Evolutionary conservation across 2,113 vertebrate genomes (phyloP), one percentile per base, ranked within the genome.

Genomic region (Pristiophorus japonicus): DNA sequence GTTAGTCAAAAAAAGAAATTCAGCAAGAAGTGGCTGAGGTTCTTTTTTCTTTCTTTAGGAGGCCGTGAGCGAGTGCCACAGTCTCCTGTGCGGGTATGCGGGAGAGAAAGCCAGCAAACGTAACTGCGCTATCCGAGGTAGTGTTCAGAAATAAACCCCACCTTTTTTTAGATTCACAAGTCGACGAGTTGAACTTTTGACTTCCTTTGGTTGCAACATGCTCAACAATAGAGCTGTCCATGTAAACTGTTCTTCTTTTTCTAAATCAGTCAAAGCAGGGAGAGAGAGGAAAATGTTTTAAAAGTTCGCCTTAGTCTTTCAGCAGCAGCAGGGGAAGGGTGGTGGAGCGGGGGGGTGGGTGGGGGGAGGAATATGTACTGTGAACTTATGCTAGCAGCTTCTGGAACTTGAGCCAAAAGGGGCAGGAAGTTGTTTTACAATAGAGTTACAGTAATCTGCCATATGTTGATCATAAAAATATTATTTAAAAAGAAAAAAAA

Each of bases 371-470:
- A 96, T 97, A 97, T 96, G 96, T 96, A 96, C 97, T 97, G 96
- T 96, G 96, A 97, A 97, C 97, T 97, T 97, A 97, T 97, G 97
- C 96, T 97, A 97, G 97, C 97, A 97, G 97, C 97, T 97, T 97
- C 96, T 98, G 97, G 97, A 97, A 97, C 96, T 96, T 94, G 97
- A 97, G 97, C 97, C 98, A 98, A 97, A 97, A 97, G 96, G 98
- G 97, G 97, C 97, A 98, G 97, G 98, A 98, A 97, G 97, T 98
- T 97, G 97, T 97, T 97, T 97, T 98, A 98, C 97, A 98, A 98
- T 97, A 97, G 97, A 96, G 97, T 98, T 98, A 97, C 98, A 98
- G 98, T 98, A 98, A 98, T 98, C 97, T 97, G 97, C 97, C 97
- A 97, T 98, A 97, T 96, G 97, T 97, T 97, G 97, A 97, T 98